Conservation (phyloP, 2,113 vertebrate genomes). For the Climacteris rufus region DNA sequence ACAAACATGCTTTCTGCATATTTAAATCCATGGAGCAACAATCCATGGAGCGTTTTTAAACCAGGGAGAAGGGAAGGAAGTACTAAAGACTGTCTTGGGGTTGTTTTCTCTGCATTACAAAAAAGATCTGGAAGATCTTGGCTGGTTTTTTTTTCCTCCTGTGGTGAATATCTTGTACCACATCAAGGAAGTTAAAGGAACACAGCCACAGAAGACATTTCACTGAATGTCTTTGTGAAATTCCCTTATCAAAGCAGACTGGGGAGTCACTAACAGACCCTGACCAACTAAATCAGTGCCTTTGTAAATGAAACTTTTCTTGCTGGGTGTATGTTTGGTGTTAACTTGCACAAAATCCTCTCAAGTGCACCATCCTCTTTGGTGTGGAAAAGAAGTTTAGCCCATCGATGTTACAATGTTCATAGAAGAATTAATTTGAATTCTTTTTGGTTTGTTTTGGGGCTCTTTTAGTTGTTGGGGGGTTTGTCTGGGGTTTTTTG, state of each 20-base stretch:
- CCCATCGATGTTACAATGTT: background rate
- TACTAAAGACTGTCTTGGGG: background rate
- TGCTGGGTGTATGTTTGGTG: background rate
- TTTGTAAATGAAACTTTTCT: background rate
- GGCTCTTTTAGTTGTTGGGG: background rate
- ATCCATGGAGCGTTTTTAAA: too few species aligned
- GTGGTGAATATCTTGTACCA: background rate
- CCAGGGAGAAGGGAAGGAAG: background rate
- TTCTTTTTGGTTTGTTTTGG: background rate
- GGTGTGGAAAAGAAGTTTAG: background rate
- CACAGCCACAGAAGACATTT: background rate
- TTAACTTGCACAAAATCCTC: background rate
- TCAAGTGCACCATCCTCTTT: background rate
- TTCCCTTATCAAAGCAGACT: background rate
- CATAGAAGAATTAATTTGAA: background rate
- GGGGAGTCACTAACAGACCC: background rate
- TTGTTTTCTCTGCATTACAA: background rate
- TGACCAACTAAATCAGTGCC: background rate
- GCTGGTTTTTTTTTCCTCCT: background rate
- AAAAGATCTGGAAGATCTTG: background rate
- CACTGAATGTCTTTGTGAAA: background rate
- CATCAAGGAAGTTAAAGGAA: background rate
- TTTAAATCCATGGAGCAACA: background rate
- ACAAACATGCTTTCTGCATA: background rate
- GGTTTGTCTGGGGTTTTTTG: background rate